A percentile compares a stretch with the other conserved stretches of the same genome.
Evolutionary conservation across 1,140 invertebrate genomes (phyloP).

Genomic region (Dendrolimus kikuchii): DNA sequence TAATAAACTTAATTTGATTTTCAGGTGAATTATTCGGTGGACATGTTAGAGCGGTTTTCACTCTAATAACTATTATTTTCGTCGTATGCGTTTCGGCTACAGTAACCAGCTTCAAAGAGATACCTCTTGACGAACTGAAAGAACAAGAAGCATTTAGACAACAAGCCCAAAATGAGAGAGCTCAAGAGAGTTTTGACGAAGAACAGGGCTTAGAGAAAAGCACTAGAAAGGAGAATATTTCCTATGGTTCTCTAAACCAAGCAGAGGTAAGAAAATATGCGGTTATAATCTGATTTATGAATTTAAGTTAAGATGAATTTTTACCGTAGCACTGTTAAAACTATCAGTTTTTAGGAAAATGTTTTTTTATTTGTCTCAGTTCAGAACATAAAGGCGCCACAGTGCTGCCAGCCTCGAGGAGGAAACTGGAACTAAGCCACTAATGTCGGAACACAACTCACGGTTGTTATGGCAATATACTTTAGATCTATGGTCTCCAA

Average conservation of each 20-base stretch:
- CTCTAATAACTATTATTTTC: constrained; percentile 90
- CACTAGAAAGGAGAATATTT: constrained; percentile 37
- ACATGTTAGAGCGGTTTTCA: constrained; percentile 92
- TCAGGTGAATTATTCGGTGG: constrained; percentile 84
- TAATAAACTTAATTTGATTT: constrained; percentile 19
- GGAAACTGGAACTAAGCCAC: too few species aligned
- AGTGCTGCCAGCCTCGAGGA: too few species aligned
- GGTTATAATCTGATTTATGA: not conserved
- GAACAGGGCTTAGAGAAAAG: constrained; percentile 35
- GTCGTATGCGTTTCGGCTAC: constrained; percentile 85
- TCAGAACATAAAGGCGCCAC: too few species aligned
- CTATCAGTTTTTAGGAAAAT: too few species aligned
- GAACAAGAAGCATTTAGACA: constrained; percentile 54
- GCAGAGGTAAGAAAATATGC: constrained; percentile 25
- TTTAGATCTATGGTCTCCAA: too few species aligned
- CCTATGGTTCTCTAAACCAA: constrained; percentile 50
- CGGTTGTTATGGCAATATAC: too few species aligned
- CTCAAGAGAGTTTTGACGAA: constrained; percentile 43
- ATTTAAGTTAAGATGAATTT: too few species aligned
- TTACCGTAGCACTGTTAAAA: too few species aligned
- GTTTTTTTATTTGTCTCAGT: too few species aligned
- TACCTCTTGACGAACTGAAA: constrained; percentile 77
- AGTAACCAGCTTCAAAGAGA: constrained; percentile 90
- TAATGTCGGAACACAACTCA: too few species aligned
- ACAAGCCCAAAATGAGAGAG: constrained; percentile 25